Evolutionary conservation across 2,797 vertebrate genomes (phyloP), one percentile per base, ranked within the genome.

Genomic region (Sparidentex hasta): DNA sequence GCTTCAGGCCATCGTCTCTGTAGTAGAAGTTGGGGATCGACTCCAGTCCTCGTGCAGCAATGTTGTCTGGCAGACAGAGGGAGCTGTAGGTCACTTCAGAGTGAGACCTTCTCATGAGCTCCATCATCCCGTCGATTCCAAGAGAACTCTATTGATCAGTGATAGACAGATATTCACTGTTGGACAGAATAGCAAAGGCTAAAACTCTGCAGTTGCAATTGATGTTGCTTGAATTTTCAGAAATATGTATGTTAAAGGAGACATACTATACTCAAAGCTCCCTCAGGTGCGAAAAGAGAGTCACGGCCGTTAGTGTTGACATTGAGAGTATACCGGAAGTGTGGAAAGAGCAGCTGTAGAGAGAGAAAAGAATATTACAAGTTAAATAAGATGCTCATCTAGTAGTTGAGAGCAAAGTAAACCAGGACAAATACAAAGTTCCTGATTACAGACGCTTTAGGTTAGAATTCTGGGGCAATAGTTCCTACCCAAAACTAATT

Each of bases 11-110:
- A 11, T 96, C 95, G 0, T 96, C 95, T 0, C 94, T 93, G 84
- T 94, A 96, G 71, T 95, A 90, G 81, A 92, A 95, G 54, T 91
- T 83, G 0, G 95, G 95, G 66, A 96, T 51, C 0, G 90, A 83
- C 70, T 94, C 87, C 7, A 96, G 91, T 1, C 95, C 94, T 2
- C 94, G 92, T n/a, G 81, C 66, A 58, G 74, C 25, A 0, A 96
- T 88, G 88, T 95, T 90, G 0, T 71, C 69, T 25, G 57, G 57
- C 29, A 58, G 56, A n/a, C 17, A 38, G 46, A 71, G 48, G 21
- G 57, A 62, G 57, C 57, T 61, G 69, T 71, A 71, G 57, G 29
- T 61, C 25, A 62, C 0, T 1, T 71, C 47, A 20, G 69, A n/a
- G 0, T 52, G 0, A 43, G 29, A 11, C 47, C 33, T 71, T 20